Evolutionary conservation across 1,140 invertebrate species (phyloP).

Genomic region (Eueides isabella): DNA sequence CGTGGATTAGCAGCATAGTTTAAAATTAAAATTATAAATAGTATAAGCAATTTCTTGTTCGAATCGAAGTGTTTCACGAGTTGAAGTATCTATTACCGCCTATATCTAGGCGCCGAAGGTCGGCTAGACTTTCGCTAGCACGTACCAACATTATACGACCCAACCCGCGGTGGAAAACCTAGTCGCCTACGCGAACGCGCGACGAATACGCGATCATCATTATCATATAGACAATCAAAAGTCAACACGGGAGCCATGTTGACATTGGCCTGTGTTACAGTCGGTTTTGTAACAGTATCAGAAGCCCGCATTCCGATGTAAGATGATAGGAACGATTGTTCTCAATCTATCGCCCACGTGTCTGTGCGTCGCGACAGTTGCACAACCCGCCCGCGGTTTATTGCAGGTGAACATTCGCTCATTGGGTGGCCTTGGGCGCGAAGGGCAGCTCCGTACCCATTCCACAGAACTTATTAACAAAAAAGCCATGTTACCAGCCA

Average conservation of each 20-base stretch:
- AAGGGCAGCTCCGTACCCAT: conserved; percentile 51
- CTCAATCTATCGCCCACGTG: conserved; percentile 70
- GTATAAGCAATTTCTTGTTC: conserved; percentile 17
- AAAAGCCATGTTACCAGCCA: conserved; percentile 1
- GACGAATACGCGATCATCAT: conserved; percentile 54
- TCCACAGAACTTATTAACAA: conserved; percentile 39
- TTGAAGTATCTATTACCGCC: conserved; percentile 61
- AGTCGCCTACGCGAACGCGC: conserved; percentile 67
- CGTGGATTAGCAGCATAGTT: background rate
- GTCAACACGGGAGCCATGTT: conserved; percentile 67
- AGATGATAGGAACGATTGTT: conserved; percentile 68
- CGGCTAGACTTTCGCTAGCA: conserved; percentile 75
- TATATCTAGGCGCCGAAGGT: conserved; percentile 77
- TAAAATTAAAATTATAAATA: background rate
- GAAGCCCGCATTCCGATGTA: conserved; percentile 68
- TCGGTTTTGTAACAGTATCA: conserved; percentile 74
- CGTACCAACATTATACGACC: conserved; percentile 58
- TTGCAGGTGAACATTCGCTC: conserved; percentile 65
- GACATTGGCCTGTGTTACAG: conserved; percentile 75
- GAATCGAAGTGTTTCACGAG: conserved; percentile 55
- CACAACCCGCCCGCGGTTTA: conserved; percentile 56
- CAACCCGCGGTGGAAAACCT: conserved; percentile 68
- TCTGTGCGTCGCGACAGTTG: conserved; percentile 57
- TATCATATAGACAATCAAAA: conserved; percentile 70
- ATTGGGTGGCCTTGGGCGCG: conserved; percentile 56